Base-by-base conservation (phyloP, 2,888 invertebrate genomes). In the Synanthedon vespiformis region DNA sequence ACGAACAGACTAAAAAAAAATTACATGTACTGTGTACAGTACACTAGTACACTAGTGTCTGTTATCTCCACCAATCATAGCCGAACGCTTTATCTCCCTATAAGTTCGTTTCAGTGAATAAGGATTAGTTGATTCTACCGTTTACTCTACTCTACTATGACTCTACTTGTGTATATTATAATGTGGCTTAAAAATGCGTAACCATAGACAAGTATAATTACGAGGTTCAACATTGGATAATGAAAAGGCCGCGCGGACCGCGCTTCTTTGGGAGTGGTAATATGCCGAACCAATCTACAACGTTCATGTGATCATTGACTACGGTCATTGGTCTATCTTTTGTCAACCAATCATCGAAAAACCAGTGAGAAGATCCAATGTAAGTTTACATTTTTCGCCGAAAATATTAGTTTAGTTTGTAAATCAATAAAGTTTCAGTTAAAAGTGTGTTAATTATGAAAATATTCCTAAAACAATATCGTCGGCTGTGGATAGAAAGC, bases 291-390 rank as follows among this genome's bases (percentile, higher is more conserved):
- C 89, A 89, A 89, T 89, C 89, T 90, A 91, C 91, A 91, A 91
- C 92, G 90, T 92, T 90, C 91, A 88, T 90, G 89, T 88, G 89
- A 89, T 89, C 89, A 88, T 89, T 89, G 89, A 92, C 92, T 91
- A 90, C 92, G 92, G 89, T 92, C 93, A 93, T 93, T 93, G 92
- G 92, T 92, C 92, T 92, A 92, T 90, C 90, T 89, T 91, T 92
- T 90, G 91, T 91, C 92, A 92, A 92, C 94, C 95, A 94, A 95
- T 94, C 94, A 93, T 93, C 89, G 93, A 90, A 91, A 93, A 91
- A 93, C 91, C 92, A 91, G 91, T 80, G 77, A 86, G 80, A 74
- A 79, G 64, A 65, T 70, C 75, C 80, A 80, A 81, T 84, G 87
- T 87, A 87, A 87, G 86, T 87, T 78, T 74, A 72, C 78, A 77